Percentiles rank a stretch among this genome's conserved stretches.
phyloP scores from a whole-genome alignment of 1,140 invertebrate species.

The Drosophila mojavensis region DNA sequence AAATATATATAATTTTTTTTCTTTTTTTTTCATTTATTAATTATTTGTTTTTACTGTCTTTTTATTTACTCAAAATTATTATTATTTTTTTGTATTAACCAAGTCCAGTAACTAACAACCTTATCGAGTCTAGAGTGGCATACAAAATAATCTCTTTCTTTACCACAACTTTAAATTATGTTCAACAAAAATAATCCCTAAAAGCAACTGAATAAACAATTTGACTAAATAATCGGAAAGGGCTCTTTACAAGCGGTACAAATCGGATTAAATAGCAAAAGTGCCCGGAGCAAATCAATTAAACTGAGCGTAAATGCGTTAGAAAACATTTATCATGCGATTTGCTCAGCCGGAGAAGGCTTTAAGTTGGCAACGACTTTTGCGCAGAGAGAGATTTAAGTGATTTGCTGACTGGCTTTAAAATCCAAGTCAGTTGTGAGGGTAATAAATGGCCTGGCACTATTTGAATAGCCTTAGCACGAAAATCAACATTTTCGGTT shows the following conservation, averaged over 20 bases:
- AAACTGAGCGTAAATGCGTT: conserved; percentile 39
- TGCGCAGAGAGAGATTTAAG: conserved; percentile 75
- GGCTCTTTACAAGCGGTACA: neutral
- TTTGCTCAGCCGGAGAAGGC: conserved; percentile 50
- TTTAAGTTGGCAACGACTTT: conserved; percentile 77
- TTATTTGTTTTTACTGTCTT: too few relatives aligned
- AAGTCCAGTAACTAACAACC: too few relatives aligned
- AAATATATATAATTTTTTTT: too few relatives aligned
- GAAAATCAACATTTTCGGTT: conserved; percentile 58
- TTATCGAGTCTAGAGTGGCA: too few relatives aligned
- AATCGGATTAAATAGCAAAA: neutral
- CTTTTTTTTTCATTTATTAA: too few relatives aligned
- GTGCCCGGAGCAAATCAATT: conserved; percentile 24
- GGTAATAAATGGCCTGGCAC: conserved; percentile 71
- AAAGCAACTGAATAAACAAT: neutral
- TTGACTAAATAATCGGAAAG: neutral
- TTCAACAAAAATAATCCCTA: too few relatives aligned
- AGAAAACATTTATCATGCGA: conserved; percentile 79
- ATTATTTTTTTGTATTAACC: too few relatives aligned
- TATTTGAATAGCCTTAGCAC: conserved; percentile 63
- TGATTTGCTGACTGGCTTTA: conserved; percentile 80
- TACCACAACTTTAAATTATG: too few relatives aligned
- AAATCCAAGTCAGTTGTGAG: conserved; percentile 59
- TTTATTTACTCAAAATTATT: too few relatives aligned
- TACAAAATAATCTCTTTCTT: too few relatives aligned